Percentiles rank a stretch among this genome's conserved stretches.
Conservation (phyloP, 2,888 invertebrate species). For the Acrocyrtus sp. region DNA sequence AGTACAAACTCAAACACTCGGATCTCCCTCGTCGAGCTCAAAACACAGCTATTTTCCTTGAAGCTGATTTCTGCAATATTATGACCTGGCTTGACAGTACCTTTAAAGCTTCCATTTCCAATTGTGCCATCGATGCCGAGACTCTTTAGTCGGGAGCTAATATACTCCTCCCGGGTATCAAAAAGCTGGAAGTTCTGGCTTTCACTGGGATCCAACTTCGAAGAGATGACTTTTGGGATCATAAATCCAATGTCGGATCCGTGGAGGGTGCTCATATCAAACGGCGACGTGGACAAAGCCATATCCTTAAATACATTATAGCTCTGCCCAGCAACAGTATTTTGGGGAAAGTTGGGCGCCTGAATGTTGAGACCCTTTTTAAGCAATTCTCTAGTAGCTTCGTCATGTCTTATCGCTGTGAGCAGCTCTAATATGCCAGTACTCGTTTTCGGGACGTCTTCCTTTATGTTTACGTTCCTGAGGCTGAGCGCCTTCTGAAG, state of each 20-base stretch:
- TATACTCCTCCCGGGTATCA: not conserved
- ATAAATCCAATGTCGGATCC: constrained; percentile 48
- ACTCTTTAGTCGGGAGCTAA: not conserved
- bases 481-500: constrained; percentile 34
- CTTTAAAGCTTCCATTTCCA: not conserved
- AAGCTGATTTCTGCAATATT: constrained; percentile 9
- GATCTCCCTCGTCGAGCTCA: constrained; percentile 34
- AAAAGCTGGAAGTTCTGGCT: constrained; percentile 11
- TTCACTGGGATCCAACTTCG: not conserved
- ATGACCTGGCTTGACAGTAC: not conserved
- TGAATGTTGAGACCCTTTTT: constrained; percentile 22
- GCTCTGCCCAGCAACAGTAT: constrained; percentile 27
- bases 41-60: constrained; percentile 2
- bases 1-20: constrained; percentile 29
- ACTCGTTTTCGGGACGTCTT: constrained; percentile 35
- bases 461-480: not conserved
- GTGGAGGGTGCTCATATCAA: constrained; percentile 11
- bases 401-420: constrained; percentile 18
- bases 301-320: constrained; percentile 46
- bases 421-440: constrained; percentile 22
- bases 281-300: constrained; percentile 10
- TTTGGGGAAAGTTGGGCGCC: constrained; percentile 22
- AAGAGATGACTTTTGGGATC: constrained; percentile 24
- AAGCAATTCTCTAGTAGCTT: constrained; percentile 20
- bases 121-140: constrained; percentile 20